Percentiles rank a stretch among this genome's conserved stretches.
Conservation (phyloP, 2,797 vertebrate genomes). For the Artibeus jamaicensis region DNA sequence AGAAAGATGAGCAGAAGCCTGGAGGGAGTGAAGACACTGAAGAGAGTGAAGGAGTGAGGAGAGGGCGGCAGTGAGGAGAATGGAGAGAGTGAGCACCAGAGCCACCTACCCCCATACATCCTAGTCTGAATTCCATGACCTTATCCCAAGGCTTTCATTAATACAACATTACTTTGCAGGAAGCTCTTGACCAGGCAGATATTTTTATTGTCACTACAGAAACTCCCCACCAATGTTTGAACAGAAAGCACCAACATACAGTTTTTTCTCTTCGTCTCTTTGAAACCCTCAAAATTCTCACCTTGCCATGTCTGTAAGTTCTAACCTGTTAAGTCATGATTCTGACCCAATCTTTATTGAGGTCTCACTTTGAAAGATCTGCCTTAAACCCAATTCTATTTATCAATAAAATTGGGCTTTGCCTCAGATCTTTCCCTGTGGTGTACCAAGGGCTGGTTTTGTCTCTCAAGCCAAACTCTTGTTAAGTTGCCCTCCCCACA, state of each 20-base stretch:
- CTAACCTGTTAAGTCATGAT: neutral
- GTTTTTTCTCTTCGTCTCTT: neutral
- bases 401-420: neutral
- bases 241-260: neutral
- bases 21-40: neutral
- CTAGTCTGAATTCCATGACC: neutral
- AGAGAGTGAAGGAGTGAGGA: too few species aligned
- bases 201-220: neutral
- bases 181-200: neutral
- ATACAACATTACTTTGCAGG: neutral
- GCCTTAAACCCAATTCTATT: neutral
- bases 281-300: neutral
- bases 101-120: neutral
- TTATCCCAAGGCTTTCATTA: neutral
- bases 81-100: neutral
- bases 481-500: neutral
- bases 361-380: neutral
- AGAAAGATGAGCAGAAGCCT: neutral
- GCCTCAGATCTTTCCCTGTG: neutral
- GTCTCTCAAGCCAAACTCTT: neutral
- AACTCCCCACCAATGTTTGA: neutral
- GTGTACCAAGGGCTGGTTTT: neutral
- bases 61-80: too few species aligned
- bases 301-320: neutral
- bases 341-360: neutral